These are phyloP conservation scores for Strigops habroptila DNA, from an alignment of 2,113 vertebrate genomes.

Conservation along the genomic window DNA sequence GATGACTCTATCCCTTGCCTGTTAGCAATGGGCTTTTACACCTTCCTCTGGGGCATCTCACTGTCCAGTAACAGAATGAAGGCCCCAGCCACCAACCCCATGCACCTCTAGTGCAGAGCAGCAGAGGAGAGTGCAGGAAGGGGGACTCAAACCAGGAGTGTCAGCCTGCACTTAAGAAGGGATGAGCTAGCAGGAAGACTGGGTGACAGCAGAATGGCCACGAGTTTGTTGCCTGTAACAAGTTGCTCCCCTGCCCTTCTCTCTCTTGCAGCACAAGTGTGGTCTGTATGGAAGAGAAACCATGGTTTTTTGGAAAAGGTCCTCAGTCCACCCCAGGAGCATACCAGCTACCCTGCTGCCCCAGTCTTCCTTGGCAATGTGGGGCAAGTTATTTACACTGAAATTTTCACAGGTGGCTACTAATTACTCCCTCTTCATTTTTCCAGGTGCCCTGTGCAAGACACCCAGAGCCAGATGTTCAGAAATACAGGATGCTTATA, in stretches of 20 bases:
- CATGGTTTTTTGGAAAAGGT: background rate
- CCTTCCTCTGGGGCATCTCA: no score
- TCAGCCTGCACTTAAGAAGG: background rate
- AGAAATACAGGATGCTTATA: background rate
- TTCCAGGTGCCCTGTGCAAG: background rate
- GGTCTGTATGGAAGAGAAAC: background rate
- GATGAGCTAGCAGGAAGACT: background rate
- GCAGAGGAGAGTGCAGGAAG: background rate
- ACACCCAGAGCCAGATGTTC: background rate
- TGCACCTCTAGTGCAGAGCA: accelerated
- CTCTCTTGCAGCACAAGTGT: background rate
- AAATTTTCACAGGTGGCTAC: background rate
- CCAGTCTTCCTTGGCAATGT: background rate
- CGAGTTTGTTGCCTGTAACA: background rate
- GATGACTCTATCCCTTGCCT: background rate
- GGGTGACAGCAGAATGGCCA: background rate
- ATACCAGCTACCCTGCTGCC: accelerated
- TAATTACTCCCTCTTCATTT: background rate
- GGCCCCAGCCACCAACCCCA: background rate
- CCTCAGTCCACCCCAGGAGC: background rate
- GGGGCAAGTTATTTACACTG: background rate
- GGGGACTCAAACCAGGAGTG: background rate
- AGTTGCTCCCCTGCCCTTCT: background rate
- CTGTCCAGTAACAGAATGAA: background rate
- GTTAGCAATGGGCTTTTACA: background rate